These are phyloP conservation scores for Cherax destructor DNA, from an alignment of 1,140 invertebrate genomes.

Conservation along the genomic window DNA sequence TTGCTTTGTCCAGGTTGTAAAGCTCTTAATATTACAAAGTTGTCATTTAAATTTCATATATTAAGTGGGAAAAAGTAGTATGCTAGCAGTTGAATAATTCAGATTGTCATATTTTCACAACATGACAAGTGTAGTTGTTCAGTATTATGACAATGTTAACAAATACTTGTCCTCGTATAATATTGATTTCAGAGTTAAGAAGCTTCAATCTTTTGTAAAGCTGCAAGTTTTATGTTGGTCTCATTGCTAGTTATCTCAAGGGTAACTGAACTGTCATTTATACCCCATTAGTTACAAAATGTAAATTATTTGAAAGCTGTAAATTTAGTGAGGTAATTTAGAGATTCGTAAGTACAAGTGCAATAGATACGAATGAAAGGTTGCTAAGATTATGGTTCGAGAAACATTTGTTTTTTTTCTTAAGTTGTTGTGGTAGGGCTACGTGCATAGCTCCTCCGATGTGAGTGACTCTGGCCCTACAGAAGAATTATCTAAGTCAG, in stretches of 20 bases:
- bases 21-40: neutral
- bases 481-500: too few relatives aligned
- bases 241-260: neutral
- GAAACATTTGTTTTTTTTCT: too few relatives aligned
- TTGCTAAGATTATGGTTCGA: neutral
- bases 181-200: neutral
- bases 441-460: too few relatives aligned
- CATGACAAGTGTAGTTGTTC: neutral
- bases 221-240: neutral
- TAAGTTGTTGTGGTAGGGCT: too few relatives aligned
- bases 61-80: neutral
- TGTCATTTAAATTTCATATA: neutral
- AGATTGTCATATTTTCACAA: neutral
- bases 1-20: neutral
- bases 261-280: neutral
- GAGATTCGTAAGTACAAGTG: too few relatives aligned
- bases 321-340: neutral
- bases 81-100: neutral
- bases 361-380: neutral
- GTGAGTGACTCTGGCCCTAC: too few relatives aligned
- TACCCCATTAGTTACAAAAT: neutral
- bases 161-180: neutral
- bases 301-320: neutral
- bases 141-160: neutral
- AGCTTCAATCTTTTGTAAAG: neutral